phyloP scores from a whole-genome alignment of 64 coral and sea anemone species.

The Pocillopora damicornis region DNA sequence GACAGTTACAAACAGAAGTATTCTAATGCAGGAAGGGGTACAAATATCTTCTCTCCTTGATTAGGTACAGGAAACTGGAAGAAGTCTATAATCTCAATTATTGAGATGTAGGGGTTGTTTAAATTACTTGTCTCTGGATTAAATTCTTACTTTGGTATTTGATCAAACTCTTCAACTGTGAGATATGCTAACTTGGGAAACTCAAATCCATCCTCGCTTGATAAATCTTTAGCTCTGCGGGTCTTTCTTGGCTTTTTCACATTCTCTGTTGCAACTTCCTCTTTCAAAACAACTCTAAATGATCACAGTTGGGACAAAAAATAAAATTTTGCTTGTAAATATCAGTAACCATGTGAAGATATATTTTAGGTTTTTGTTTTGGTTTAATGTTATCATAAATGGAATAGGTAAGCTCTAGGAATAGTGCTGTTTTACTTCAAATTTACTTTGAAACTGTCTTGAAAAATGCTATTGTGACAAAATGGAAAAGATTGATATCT shows the following conservation, averaged over 20 bases:
- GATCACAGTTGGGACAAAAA: neutral
- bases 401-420: too few relatives aligned
- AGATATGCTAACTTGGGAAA: slow-evolving; percentile 67
- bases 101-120: too few relatives aligned
- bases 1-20: too few relatives aligned
- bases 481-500: too few relatives aligned
- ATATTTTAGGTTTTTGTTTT: neutral
- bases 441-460: too few relatives aligned
- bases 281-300: neutral
- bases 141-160: slow-evolving; percentile 82
- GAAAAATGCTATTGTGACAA: too few relatives aligned
- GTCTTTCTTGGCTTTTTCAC: slow-evolving; percentile 5
- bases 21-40: too few relatives aligned
- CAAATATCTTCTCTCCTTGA: too few relatives aligned
- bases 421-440: too few relatives aligned
- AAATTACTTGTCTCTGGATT: neutral
- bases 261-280: neutral
- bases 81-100: too few relatives aligned
- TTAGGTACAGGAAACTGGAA: too few relatives aligned
- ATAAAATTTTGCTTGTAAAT: neutral
- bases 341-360: neutral
- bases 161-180: slow-evolving; percentile 87
- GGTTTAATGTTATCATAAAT: neutral
- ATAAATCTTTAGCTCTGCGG: slow-evolving; percentile 1
- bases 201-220: neutral